Base-by-base conservation (phyloP, 2,888 invertebrate genomes). In the Micoletzkya japonica region DNA sequence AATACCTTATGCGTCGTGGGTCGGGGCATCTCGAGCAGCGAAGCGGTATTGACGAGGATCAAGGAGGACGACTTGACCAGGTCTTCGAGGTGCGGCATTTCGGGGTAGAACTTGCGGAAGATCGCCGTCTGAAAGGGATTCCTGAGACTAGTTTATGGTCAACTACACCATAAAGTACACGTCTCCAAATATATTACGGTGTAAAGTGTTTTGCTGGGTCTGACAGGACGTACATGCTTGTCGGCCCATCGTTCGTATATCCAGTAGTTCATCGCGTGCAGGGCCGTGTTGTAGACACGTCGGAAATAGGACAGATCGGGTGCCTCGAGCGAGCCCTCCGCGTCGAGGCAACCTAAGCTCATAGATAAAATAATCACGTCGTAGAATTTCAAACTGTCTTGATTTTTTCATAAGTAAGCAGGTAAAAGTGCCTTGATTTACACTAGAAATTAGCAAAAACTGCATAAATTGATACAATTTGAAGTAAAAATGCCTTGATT, bases 1-100 rank as follows among this genome's bases (percentile, higher is more conserved):
- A 26, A 56, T 56, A 58, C 68, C 68, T 68, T 68, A 30, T 68
- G 68, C 10, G 57, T 68, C 4, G 68, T 68, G 26, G 68, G 68
- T 34, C 68, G 68, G 10, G 68, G 68, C 57, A 68, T 39, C 34
- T 68, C 68, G 32, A 68, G 58, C 34, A 68, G 49, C 26, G 68
- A 20, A 34, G 57, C 57, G 1, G 68, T 68, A 28, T 68, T 68
- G n/a, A 68, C 68, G 10, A 68, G 49, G 30, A 68, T 68, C n/a
- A 68, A 49, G 0, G 68, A 37, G 24, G 68, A 39, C 6, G 57
- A 57, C 17, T 37, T 39, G 68, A 66, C 64, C 4, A 66, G 28
- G 26, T 52, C 20, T 49, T 68, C 57, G 17, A 68, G 68, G 20
- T 68, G 44, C 7, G 68, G 68, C 58, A 68, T 68, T 17, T 44